Base-by-base conservation (phyloP, 2,113 vertebrate species). In the Noctilio leporinus region DNA sequence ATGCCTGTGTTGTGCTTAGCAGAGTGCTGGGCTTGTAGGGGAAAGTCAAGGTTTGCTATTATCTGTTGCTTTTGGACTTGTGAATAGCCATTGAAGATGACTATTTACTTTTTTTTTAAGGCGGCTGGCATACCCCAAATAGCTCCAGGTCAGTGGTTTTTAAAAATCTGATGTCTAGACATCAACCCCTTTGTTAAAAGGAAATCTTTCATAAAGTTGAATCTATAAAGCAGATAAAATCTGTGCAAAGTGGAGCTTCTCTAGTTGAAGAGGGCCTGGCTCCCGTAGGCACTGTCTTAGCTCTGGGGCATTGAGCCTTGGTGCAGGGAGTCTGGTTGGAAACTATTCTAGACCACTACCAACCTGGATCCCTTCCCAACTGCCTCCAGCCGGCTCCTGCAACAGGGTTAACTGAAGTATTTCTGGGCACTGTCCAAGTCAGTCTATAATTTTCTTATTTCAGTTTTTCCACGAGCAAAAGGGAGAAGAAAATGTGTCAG, bases 151-250 rank as follows among this genome's bases (percentile, higher is more conserved):
- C n/a, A n/a, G n/a, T 22, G 16, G 43, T 4, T 86, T 69, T 78
- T 45, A n/a, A n/a, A n/a, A n/a, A 9, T 45, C 59, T 33, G 14
- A 51, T 53, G 78, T 85, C 94, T 70, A 80, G 53, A 57, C 80
- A 43, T 65, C 16, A 9, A 35, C 87, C 26, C 47, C 30, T 92
- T 85, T 86, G 57, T 94, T 57, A 69, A 80, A 97, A 76, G 55
- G 55, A 86, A 67, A 40, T 53, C 86, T 86, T 89, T 93, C 40
- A 86, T 33, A 87, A 93, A 90, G 87, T 82, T 28, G 35, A 51
- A 90, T 90, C 64, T 62, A 51, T 77, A 84, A 73, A 80, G 94
- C 53, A 30, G 80, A 88, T 64, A 72, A 65, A 94, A 90, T 80
- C 69, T 87, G 40, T 78, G 72, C 70, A 33, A 67, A 73, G 75